A percentile compares a stretch with the other conserved stretches of the same genome.
These are phyloP conservation scores for cattle (Bos taurus) DNA, from an alignment of 2,113 vertebrate genomes.

Conservation along the genomic window ARS-UCD2.0 NC_037334.1:102797501-102798000, in stretches of 20 bases:
- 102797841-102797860: neutral
- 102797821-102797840: neutral
- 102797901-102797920: neutral
- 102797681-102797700: conserved; percentile 31
- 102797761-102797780: neutral
- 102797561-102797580: conserved; percentile 3
- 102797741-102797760: neutral
- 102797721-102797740: neutral
- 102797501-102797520: neutral
- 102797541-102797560: neutral
- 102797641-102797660: conserved; percentile 3
- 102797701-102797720: neutral
- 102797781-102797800: neutral
- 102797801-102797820: neutral
- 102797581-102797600: neutral
- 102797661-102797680: conserved; percentile 1
- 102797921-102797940: neutral
- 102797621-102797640: neutral
- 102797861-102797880: neutral
- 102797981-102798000: neutral
- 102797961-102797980: neutral
- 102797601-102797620: conserved; percentile 9
- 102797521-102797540: neutral
- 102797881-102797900: neutral
- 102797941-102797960: neutral